Evolutionary conservation across 2,797 vertebrate genomes (phyloP).

Genomic region (Catharus ustulatus): DNA sequence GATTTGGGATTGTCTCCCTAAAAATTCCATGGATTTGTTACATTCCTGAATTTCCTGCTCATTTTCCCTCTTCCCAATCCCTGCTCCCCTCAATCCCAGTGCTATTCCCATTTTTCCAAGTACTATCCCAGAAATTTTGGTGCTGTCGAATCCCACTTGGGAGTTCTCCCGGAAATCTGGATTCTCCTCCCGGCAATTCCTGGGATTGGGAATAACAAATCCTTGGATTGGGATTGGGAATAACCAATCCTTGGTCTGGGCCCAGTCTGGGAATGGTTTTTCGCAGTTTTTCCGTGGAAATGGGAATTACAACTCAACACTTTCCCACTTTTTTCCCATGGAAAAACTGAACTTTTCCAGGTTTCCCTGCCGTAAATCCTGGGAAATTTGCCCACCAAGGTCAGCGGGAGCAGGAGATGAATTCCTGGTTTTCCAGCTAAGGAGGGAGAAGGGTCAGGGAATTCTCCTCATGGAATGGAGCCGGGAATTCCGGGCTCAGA

Average conservation of each 20-base stretch:
- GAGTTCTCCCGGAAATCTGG: no score
- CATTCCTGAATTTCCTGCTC: not conserved
- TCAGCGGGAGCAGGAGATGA: not conserved
- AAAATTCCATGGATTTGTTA: not conserved
- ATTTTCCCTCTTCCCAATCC: not conserved
- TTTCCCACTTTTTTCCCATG: not conserved
- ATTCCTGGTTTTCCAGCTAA: not conserved
- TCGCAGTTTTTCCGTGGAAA: not conserved
- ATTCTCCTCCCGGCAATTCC: not conserved
- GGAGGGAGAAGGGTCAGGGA: not conserved
- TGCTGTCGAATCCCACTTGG: not conserved
- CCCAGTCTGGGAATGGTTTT: not conserved
- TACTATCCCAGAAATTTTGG: not conserved
- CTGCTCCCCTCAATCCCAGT: not conserved
- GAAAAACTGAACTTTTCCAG: not conserved
- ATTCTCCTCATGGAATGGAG: not conserved
- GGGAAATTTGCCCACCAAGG: not conserved
- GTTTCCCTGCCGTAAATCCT: not conserved
- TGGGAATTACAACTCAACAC: not conserved
- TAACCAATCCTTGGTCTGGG: not conserved
- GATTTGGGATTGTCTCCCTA: not conserved
- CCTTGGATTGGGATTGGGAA: not conserved
- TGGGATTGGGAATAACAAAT: not conserved
- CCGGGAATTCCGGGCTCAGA: not conserved
- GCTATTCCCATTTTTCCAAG: not conserved